Evolutionary conservation across 2,113 vertebrate species (phyloP), one percentile per base, ranked within the genome.

Genomic region (Antigone vipio): DNA sequence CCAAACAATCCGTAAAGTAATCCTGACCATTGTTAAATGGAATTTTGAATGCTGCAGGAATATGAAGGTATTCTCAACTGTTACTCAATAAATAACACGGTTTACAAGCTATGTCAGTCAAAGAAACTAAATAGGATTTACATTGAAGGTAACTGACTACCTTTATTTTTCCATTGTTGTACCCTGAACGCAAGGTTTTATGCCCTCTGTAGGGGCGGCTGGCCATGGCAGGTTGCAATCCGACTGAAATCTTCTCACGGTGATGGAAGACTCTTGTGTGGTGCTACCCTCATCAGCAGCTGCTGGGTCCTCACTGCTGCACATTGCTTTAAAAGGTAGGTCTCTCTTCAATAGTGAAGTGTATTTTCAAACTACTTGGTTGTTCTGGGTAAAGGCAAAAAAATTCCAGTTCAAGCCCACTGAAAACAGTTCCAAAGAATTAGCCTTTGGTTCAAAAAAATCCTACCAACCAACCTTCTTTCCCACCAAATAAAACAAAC

Each of bases 301-400:
- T 99, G 99, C 97, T 99, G 99, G 99, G 98, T 99, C 19, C 98
- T 99, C 75, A 99, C 99, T 14, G 99, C 99, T 4, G 99, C 99
- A 13, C 99, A 99, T 73, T 99, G 99, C 94, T 99, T 99, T 97
- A 99, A 99, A 96, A 99, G 99, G 99, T 98, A 96, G 2, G 79
- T 30, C 14, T 80, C 62, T 49, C 52, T 72, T 98, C 91, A 97
- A 12, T 2, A 80, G 3, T 6, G 27, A 50, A 76, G 1, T 34
- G 16, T 45, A 27, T 83, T 58, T 67, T 63, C 20, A 72, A 53
- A 80, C 49, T 58, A 13, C 14, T 56, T 3, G 27, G 9, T 55
- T 92, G 23, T 20, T 60, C 23, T 40, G n/a, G 20, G 17, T 44
- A 47, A 11, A 62, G 34, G 52, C 47, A 89, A 85, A 92, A 79